phyloP scores from a whole-genome alignment of 2,888 invertebrate species.

The Oxycera nigricornis region DNA sequence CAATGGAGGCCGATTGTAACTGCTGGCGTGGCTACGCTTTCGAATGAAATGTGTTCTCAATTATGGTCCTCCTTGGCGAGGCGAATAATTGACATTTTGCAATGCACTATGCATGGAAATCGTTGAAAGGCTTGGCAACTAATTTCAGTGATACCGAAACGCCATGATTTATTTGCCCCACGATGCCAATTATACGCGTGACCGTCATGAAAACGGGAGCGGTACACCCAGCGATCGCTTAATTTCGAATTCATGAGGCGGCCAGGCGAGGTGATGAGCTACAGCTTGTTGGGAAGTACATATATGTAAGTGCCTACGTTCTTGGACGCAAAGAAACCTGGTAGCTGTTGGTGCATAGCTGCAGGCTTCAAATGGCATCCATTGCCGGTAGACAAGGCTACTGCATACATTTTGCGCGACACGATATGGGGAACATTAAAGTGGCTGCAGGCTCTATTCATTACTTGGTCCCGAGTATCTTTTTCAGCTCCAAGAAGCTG shows the following conservation, averaged over 20 bases:
- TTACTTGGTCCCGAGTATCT: background rate
- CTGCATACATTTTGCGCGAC: background rate
- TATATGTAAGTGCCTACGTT: too few species aligned
- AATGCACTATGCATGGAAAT: background rate
- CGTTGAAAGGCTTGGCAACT: background rate
- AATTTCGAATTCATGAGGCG: background rate
- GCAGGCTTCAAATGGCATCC: background rate
- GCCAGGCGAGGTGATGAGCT: background rate
- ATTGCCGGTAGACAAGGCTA: background rate
- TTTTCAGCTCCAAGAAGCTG: background rate
- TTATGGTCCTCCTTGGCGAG: background rate
- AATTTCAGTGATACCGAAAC: constrained; percentile 5
- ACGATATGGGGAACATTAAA: background rate
- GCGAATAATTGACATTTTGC: background rate
- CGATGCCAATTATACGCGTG: background rate
- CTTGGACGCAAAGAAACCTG: too few species aligned
- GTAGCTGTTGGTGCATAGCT: background rate
- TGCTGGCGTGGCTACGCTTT: background rate
- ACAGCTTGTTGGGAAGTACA: background rate
- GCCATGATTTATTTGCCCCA: background rate
- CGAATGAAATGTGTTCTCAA: background rate
- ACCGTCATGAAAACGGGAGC: background rate
- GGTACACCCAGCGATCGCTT: background rate
- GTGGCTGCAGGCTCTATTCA: background rate
- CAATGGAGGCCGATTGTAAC: background rate